Conservation (phyloP, 2,888 invertebrate species). For the Cephus rjabovi region DNA sequence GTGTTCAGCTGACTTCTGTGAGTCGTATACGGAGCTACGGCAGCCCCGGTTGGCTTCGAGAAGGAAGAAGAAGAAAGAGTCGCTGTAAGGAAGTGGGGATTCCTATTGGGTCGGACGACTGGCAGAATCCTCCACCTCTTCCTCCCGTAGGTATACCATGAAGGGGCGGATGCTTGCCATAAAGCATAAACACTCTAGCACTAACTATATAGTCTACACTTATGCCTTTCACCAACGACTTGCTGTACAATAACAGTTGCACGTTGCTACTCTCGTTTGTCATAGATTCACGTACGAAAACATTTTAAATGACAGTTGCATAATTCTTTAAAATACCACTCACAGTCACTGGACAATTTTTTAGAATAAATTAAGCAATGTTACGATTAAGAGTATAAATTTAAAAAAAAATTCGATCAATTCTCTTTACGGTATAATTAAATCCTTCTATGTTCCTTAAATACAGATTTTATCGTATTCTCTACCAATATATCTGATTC, state of each 20-base stretch:
- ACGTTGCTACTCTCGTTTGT: background rate
- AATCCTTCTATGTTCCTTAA: too few relatives aligned
- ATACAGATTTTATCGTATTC: background rate
- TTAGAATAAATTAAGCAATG: background rate
- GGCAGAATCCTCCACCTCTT: background rate
- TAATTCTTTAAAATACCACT: background rate
- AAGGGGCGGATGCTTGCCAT: background rate
- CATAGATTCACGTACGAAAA: background rate
- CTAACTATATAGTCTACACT: background rate
- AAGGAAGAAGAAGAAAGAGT: constrained; percentile 9
- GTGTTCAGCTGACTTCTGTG: constrained; percentile 9
- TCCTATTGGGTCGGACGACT: constrained; percentile 4
- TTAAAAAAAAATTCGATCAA: background rate
- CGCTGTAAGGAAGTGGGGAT: constrained; percentile 1
- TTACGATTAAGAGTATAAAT: background rate
- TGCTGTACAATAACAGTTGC: background rate
- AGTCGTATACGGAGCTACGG: constrained; percentile 6
- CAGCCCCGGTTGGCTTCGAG: background rate
- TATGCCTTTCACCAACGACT: background rate
- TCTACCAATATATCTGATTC: background rate
- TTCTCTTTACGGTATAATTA: background rate
- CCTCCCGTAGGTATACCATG: background rate
- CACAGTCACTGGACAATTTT: background rate
- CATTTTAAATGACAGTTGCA: background rate
- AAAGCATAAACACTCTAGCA: constrained; percentile 1